phyloP scores from a whole-genome alignment of 2,888 invertebrate species.

The Thysanoteuthis rhombus region DNA sequence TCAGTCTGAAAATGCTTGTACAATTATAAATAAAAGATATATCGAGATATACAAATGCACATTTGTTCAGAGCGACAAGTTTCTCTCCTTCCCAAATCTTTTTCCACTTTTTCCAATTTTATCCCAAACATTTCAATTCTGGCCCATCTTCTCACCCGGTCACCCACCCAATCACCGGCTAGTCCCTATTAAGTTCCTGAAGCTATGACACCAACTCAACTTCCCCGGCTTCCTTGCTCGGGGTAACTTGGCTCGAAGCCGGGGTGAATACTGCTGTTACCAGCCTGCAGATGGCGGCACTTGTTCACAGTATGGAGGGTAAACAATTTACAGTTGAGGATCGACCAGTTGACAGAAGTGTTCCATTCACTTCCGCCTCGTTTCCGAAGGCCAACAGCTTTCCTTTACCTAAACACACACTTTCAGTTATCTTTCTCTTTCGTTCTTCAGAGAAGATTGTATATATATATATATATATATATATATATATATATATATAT shows the following conservation, averaged over 20 bases:
- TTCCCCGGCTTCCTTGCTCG: neutral
- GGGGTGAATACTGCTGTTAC: neutral
- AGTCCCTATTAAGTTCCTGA: neutral
- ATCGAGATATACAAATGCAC: too few species aligned
- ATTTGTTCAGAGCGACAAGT: too few species aligned
- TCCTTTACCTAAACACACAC: neutral
- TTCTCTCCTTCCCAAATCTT: too few species aligned
- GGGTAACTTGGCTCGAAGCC: neutral
- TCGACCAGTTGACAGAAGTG: neutral
- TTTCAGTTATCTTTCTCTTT: neutral
- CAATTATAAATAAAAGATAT: too few species aligned
- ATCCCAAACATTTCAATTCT: neutral
- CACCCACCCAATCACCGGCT: neutral
- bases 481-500: neutral
- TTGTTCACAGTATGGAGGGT: neutral
- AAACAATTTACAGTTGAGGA: neutral
- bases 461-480: neutral
- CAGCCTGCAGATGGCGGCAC: slow-evolving; percentile 12
- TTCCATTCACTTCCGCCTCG: neutral
- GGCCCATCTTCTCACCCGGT: neutral
- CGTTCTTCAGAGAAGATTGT: neutral
- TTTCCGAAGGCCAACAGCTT: slow-evolving; percentile 12
- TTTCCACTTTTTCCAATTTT: too few species aligned
- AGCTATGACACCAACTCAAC: neutral
- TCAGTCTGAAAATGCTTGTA: too few species aligned